A percentile compares a stretch with the other conserved stretches of the same genome.
These are phyloP conservation scores for Mormyrops attenuatus DNA, from an alignment of 2,797 vertebrate genomes.

Conservation along the genomic window DNA sequence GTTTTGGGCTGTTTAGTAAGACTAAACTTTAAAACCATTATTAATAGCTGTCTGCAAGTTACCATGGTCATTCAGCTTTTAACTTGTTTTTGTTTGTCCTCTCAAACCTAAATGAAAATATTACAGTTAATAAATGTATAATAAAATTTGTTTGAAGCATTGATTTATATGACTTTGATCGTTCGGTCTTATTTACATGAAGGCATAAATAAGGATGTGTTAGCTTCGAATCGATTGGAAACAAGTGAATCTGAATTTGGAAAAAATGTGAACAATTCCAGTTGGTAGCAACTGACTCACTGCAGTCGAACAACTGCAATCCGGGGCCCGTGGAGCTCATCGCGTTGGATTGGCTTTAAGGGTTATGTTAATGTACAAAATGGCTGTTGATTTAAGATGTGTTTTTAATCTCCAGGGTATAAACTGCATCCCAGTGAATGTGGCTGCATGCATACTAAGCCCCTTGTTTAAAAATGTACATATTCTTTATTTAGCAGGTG, in stretches of 20 bases:
- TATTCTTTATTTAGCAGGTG: background rate
- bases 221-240: background rate
- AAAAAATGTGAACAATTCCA: background rate
- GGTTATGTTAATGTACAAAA: conserved; percentile 6
- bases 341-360: background rate
- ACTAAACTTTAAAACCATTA: background rate
- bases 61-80: background rate
- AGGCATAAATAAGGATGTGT: background rate
- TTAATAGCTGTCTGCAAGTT: background rate
- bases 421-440: conserved; percentile 20
- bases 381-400: background rate
- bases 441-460: conserved; percentile 32
- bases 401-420: conserved; percentile 34
- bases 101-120: conserved; percentile 16
- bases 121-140: conserved; percentile 19
- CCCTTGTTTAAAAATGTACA: background rate
- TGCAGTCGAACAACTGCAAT: background rate
- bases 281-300: background rate
- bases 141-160: conserved; percentile 23
- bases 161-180: background rate
- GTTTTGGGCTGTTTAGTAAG: background rate
- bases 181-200: background rate
- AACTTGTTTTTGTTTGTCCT: background rate
- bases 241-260: background rate
- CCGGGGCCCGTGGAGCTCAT: background rate